Conservation (phyloP, 2,888 invertebrate genomes). For the Epiblema foenella region DNA sequence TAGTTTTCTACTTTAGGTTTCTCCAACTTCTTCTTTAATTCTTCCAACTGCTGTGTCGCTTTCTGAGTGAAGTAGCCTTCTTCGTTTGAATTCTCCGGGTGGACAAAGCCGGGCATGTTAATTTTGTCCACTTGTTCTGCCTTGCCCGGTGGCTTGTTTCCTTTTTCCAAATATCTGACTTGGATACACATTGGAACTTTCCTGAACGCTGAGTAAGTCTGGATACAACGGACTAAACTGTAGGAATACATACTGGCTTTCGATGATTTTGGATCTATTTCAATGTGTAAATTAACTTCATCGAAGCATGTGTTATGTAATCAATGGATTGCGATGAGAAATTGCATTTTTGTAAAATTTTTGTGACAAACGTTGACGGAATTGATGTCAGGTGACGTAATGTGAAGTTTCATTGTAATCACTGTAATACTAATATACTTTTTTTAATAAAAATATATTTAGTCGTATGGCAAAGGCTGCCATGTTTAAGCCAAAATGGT, state of each 20-base stretch:
- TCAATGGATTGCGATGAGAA: too few species aligned
- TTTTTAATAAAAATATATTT: too few species aligned
- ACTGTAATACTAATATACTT: too few species aligned
- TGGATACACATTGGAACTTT: background rate
- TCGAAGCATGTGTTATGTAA: background rate
- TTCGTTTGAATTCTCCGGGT: slow-evolving; percentile 54
- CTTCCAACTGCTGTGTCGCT: slow-evolving; percentile 55
- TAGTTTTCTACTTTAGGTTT: slow-evolving; percentile 52
- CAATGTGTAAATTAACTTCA: background rate
- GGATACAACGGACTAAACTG: background rate
- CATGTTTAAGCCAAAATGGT: too few species aligned
- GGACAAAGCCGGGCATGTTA: slow-evolving; percentile 59
- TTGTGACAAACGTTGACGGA: background rate
- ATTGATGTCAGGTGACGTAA: background rate
- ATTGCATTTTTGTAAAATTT: background rate
- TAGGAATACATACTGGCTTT: background rate
- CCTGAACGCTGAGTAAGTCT: background rate
- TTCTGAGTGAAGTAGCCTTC: slow-evolving; percentile 58
- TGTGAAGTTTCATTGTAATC: background rate
- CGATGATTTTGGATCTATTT: background rate
- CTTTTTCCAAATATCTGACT: slow-evolving; percentile 18
- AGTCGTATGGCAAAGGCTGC: too few species aligned
- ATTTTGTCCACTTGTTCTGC: slow-evolving; percentile 47
- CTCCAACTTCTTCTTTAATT: slow-evolving; percentile 56
- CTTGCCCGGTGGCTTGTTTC: slow-evolving; percentile 42